phyloP scores from a whole-genome alignment of 2,797 vertebrate species.

The Argyrosomus regius region DNA sequence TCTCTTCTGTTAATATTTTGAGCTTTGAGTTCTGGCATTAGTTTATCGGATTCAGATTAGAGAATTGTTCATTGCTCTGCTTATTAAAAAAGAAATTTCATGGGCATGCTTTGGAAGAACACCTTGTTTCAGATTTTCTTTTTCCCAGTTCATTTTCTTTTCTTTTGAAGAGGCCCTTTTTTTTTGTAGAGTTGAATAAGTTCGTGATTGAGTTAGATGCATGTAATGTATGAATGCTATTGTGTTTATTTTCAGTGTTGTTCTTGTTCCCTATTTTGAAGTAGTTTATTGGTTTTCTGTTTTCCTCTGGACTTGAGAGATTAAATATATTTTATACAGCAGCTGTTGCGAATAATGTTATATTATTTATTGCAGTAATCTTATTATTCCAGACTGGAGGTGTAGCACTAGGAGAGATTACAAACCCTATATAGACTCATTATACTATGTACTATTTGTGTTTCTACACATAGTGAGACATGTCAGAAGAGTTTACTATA shows the following conservation, averaged over 20 bases:
- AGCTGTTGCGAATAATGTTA: conserved; percentile 9
- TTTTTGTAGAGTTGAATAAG: conserved; percentile 36
- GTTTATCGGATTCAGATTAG: conserved; percentile 47
- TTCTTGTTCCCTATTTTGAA: conserved; percentile 50
- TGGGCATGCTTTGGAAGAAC: conserved; percentile 63
- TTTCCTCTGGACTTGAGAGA: conserved; percentile 77
- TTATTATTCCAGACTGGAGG: conserved; percentile 7
- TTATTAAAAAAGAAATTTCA: conserved; percentile 65
- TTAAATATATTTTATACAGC: conserved; percentile 39
- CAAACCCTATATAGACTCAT: background rate
- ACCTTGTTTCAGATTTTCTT: conserved; percentile 32
- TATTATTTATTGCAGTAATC: conserved; percentile 10
- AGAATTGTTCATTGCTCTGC: conserved; percentile 74
- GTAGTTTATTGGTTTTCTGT: conserved; percentile 40
- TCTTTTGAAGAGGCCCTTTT: conserved; percentile 43
- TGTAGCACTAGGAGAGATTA: conserved; percentile 3
- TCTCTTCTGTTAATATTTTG: conserved; percentile 45
- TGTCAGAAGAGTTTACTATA: background rate
- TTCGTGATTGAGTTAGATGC: conserved; percentile 54
- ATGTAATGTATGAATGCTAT: conserved; percentile 61
- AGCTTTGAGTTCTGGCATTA: conserved; percentile 36
- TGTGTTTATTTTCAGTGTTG: conserved; percentile 59
- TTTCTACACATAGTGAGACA: background rate
- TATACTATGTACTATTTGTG: background rate
- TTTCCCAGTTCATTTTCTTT: conserved; percentile 38